A percentile compares a stretch with the other conserved stretches of the same genome.
These are phyloP conservation scores for Lamellibrachia satsuma DNA, from an alignment of 2,888 invertebrate genomes.

Conservation along the genomic window DNA sequence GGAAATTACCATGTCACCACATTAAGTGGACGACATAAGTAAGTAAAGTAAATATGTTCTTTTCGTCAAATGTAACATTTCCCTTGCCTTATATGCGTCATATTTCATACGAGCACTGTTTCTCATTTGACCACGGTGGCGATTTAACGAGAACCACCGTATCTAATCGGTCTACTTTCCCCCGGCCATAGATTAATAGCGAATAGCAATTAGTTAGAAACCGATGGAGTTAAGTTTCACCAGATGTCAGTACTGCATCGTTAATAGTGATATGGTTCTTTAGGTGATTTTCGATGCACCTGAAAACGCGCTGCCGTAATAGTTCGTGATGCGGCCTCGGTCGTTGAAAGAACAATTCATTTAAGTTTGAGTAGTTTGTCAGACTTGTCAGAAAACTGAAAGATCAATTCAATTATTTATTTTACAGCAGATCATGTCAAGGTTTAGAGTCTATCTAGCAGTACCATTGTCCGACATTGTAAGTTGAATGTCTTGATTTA, in stretches of 20 bases:
- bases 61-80: background rate
- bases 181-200: slow-evolving; percentile 13
- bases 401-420: too few relatives aligned
- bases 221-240: background rate
- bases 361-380: too few relatives aligned
- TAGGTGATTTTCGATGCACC: background rate
- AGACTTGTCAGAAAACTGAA: too few relatives aligned
- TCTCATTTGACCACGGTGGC: background rate
- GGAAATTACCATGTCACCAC: too few relatives aligned
- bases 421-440: too few relatives aligned
- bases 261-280: background rate
- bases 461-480: too few relatives aligned
- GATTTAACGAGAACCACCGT: background rate
- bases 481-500: too few relatives aligned
- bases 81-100: background rate
- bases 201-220: slow-evolving; percentile 12
- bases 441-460: too few relatives aligned
- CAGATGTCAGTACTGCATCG: background rate
- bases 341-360: background rate
- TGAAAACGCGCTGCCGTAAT: background rate
- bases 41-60: background rate
- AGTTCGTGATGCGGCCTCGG: background rate
- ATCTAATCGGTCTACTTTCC: slow-evolving; percentile 8
- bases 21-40: too few relatives aligned
- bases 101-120: background rate